These are phyloP conservation scores for Pygoscelis adeliae DNA, from an alignment of 2,113 vertebrate species.

Conservation along the genomic window DNA sequence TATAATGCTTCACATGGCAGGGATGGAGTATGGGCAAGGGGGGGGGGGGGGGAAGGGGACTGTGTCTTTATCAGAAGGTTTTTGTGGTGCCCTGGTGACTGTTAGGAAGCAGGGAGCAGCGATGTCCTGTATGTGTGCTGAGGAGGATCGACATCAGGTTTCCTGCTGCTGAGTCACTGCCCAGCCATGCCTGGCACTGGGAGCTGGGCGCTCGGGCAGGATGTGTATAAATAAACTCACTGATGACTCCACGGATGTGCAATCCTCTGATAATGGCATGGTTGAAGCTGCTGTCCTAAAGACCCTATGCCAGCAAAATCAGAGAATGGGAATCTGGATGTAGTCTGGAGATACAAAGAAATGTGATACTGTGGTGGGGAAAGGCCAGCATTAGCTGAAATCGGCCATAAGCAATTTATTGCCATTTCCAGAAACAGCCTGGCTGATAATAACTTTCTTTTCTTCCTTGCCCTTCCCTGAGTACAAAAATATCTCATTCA, in stretches of 20 bases:
- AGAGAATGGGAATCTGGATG: not conserved
- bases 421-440: not conserved
- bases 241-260: not conserved
- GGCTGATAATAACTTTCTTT: not conserved
- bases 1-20: not conserved
- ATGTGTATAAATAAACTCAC: not conserved
- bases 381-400: not conserved
- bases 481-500: not conserved
- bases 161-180: slow-evolving; percentile 22
- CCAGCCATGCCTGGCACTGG: not conserved
- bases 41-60: not conserved
- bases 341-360: not conserved
- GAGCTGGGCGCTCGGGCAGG: not conserved
- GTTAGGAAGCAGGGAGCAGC: not conserved
- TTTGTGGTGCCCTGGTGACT: not conserved
- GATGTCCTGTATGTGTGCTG: not conserved
- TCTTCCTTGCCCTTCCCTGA: not conserved
- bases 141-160: not conserved
- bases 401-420: not conserved
- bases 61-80: not conserved
- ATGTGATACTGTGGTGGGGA: not conserved
- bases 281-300: not conserved
- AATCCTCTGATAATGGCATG: accelerated
- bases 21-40: no score
- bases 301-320: not conserved